phyloP scores from a whole-genome alignment of 53 echinoderm and acorn worm species.

The Crossaster papposus region DNA sequence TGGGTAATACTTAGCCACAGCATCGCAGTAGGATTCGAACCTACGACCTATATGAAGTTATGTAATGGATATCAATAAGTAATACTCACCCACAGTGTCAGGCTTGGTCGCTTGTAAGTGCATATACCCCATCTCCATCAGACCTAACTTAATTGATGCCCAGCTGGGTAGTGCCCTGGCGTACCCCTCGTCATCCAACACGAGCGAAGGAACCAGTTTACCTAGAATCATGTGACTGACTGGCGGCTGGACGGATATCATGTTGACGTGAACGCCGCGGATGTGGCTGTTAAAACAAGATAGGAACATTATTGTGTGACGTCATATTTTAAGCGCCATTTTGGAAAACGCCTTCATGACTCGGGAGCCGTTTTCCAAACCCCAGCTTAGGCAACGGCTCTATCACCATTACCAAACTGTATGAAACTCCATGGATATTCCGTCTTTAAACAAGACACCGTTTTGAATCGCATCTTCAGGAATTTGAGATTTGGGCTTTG shows the following conservation, averaged over 20 bases:
- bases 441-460: too few relatives aligned
- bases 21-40: too few relatives aligned
- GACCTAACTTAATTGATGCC: not conserved
- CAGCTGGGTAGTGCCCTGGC: conserved; percentile 59
- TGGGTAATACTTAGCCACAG: not conserved
- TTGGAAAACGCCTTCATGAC: too few relatives aligned
- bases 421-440: too few relatives aligned
- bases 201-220: conserved; percentile 67
- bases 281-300: conserved; percentile 17
- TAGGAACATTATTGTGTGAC: not conserved
- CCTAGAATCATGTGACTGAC: conserved; percentile 53
- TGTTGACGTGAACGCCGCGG: conserved; percentile 60
- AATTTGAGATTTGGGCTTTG: too few relatives aligned
- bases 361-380: too few relatives aligned
- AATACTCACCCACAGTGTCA: conserved; percentile 74
- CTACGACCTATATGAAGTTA: not conserved
- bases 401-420: too few relatives aligned
- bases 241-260: conserved; percentile 48
- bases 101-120: conserved; percentile 96
- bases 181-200: conserved; percentile 57
- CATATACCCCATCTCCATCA: conserved; percentile 75
- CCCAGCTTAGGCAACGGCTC: too few relatives aligned
- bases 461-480: too few relatives aligned
- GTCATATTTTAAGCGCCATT: not conserved
- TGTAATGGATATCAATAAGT: not conserved